Evolutionary conservation across 1,140 invertebrate species (phyloP).

Genomic region (Drosophila persimilis): DNA sequence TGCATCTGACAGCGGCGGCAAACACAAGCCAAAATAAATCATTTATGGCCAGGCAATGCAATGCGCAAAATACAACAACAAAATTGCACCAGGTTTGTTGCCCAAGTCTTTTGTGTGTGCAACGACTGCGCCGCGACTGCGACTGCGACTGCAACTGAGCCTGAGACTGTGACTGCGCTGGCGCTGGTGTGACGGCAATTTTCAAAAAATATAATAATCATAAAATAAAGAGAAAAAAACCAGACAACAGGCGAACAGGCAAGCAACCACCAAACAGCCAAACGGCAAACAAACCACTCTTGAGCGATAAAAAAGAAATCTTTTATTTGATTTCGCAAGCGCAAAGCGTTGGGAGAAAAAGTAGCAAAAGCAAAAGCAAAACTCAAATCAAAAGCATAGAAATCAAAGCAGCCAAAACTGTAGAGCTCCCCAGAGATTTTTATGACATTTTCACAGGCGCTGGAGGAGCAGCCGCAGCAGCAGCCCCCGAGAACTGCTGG

Average conservation of each 20-base stretch:
- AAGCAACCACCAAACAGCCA: slow-evolving; percentile 16
- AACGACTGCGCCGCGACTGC: neutral
- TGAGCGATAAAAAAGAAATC: slow-evolving; percentile 77
- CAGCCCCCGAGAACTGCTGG: slow-evolving; percentile 15
- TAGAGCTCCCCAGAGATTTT: slow-evolving; percentile 78
- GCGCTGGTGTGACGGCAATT: slow-evolving; percentile 60
- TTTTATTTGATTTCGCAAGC: slow-evolving; percentile 74
- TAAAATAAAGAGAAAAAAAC: slow-evolving; percentile 63
- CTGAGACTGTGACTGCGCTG: slow-evolving; percentile 16
- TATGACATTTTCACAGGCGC: slow-evolving; percentile 78
- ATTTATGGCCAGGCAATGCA: slow-evolving; percentile 51
- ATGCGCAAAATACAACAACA: slow-evolving; percentile 7
- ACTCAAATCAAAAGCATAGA: slow-evolving; percentile 30
- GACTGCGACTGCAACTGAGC: no score
- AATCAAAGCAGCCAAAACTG: slow-evolving; percentile 72
- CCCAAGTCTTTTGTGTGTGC: slow-evolving; percentile 70
- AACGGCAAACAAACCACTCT: slow-evolving; percentile 36
- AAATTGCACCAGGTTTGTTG: slow-evolving; percentile 52
- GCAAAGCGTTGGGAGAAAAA: slow-evolving; percentile 69
- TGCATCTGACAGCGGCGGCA: slow-evolving; percentile 68
- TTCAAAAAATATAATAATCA: slow-evolving; percentile 75
- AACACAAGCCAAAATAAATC: slow-evolving; percentile 57
- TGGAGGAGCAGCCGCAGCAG: slow-evolving; percentile 34
- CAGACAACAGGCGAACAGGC: slow-evolving; percentile 46
- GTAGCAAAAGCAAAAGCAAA: slow-evolving; percentile 37